A percentile compares a stretch with the other conserved stretches of the same genome.
phyloP scores from a whole-genome alignment of 1,140 invertebrate species.

The Drosophila auraria region DNA sequence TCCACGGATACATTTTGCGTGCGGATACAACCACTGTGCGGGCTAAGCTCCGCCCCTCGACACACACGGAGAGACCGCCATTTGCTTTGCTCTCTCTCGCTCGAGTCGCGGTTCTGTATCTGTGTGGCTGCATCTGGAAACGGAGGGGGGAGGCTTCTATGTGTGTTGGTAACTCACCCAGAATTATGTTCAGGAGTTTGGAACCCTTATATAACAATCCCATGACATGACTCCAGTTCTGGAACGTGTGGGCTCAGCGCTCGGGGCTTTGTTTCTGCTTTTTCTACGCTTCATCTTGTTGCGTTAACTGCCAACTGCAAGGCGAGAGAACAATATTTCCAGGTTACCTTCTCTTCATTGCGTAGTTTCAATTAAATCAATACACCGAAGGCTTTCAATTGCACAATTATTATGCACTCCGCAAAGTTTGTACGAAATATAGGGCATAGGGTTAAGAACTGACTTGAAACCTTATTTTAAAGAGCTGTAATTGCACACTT shows the following conservation, averaged over 20 bases:
- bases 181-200: slow-evolving; percentile 85
- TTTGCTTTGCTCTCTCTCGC: slow-evolving; percentile 59
- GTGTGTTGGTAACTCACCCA: slow-evolving; percentile 68
- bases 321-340: slow-evolving; percentile 4
- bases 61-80: slow-evolving; percentile 52
- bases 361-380: slow-evolving; percentile 3
- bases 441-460: neutral
- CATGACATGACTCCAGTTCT: slow-evolving; percentile 84
- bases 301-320: slow-evolving; percentile 66
- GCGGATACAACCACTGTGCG: slow-evolving; percentile 65
- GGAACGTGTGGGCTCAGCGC: slow-evolving; percentile 53
- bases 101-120: slow-evolving; percentile 25
- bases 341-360: neutral
- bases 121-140: slow-evolving; percentile 20
- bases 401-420: neutral
- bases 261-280: slow-evolving; percentile 69
- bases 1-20: slow-evolving; percentile 33
- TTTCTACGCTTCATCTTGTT: slow-evolving; percentile 84
- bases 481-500: no score
- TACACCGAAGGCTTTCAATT: neutral
- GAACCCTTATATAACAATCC: slow-evolving; percentile 85
- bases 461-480: neutral
- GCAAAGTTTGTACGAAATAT: neutral
- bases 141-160: neutral
- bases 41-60: slow-evolving; percentile 65